A percentile compares a stretch with the other conserved stretches of the same genome.
Conservation (phyloP, 2,888 invertebrate species). For the Hetaerina titia region DNA sequence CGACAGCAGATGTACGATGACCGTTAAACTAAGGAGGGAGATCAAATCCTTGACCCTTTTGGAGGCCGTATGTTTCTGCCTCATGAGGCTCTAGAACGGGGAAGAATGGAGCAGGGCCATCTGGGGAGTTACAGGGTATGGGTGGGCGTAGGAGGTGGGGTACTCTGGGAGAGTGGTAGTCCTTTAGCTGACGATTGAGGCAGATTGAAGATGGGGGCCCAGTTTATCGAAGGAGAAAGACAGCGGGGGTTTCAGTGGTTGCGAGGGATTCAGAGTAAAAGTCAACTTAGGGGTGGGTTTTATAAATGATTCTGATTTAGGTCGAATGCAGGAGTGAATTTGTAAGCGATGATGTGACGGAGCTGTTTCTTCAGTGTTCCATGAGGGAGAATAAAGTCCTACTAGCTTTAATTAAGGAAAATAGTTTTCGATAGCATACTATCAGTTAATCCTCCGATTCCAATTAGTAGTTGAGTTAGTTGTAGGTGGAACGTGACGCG, state of each 20-base stretch:
- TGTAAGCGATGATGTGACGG: background rate
- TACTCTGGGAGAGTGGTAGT: background rate
- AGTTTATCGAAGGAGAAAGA: background rate
- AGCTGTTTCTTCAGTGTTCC: background rate
- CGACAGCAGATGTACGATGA: background rate
- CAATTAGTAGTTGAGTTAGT: too few relatives aligned
- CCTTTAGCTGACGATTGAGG: background rate
- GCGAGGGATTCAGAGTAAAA: background rate
- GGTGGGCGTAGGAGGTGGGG: background rate
- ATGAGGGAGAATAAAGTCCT: background rate
- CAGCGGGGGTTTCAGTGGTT: background rate
- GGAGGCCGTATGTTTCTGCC: background rate
- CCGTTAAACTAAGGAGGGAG: background rate
- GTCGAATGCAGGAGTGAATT: background rate
- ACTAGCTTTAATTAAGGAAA: background rate
- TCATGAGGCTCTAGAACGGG: background rate
- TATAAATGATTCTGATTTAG: background rate
- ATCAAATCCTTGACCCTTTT: constrained; percentile 27
- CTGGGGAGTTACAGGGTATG: background rate
- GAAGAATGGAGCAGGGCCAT: background rate
- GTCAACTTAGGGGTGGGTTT: background rate
- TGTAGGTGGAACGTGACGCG: too few relatives aligned
- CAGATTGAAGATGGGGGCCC: background rate
- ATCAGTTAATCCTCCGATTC: too few relatives aligned
- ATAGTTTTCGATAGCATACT: background rate